Conservation (phyloP, 1,140 invertebrate genomes). For the Linepithema humile region DNA sequence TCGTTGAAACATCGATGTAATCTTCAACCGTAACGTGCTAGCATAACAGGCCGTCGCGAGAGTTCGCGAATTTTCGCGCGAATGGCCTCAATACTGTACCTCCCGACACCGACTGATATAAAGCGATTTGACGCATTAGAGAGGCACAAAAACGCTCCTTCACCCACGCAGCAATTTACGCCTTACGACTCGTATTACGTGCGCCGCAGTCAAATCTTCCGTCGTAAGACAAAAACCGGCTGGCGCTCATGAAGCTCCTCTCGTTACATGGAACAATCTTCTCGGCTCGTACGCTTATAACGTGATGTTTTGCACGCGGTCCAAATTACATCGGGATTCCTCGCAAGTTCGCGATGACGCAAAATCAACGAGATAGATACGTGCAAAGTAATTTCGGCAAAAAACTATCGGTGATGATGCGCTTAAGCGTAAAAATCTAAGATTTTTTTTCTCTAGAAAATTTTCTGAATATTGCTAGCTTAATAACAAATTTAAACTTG, state of each 20-base stretch:
- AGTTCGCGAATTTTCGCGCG: neutral
- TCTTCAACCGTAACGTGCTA: neutral
- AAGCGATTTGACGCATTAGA: slow-evolving; percentile 55
- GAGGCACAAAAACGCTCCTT: slow-evolving; percentile 39
- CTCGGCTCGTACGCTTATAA: slow-evolving; percentile 57
- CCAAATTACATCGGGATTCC: slow-evolving; percentile 64
- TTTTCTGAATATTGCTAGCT: neutral
- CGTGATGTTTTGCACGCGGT: slow-evolving; percentile 66
- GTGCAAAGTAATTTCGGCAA: slow-evolving; percentile 22
- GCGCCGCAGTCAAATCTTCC: slow-evolving; percentile 30
- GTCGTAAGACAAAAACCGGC: slow-evolving; percentile 59
- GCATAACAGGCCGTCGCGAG: too few species aligned
- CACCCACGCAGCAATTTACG: slow-evolving; percentile 52
- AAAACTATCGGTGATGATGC: neutral
- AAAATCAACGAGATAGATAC: slow-evolving; percentile 14
- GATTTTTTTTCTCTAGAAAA: neutral
- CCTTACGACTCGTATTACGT: slow-evolving; percentile 48
- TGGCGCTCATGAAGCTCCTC: slow-evolving; percentile 60
- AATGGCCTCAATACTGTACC: neutral
- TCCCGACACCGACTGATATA: neutral
- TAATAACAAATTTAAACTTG: neutral
- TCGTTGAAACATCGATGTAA: slow-evolving; percentile 61
- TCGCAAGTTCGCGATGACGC: slow-evolving; percentile 14
- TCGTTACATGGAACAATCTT: slow-evolving; percentile 60
- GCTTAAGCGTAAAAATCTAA: neutral